These are phyloP conservation scores for Sardina pilchardus DNA, from an alignment of 2,113 vertebrate species.

Conservation along the genomic window DNA sequence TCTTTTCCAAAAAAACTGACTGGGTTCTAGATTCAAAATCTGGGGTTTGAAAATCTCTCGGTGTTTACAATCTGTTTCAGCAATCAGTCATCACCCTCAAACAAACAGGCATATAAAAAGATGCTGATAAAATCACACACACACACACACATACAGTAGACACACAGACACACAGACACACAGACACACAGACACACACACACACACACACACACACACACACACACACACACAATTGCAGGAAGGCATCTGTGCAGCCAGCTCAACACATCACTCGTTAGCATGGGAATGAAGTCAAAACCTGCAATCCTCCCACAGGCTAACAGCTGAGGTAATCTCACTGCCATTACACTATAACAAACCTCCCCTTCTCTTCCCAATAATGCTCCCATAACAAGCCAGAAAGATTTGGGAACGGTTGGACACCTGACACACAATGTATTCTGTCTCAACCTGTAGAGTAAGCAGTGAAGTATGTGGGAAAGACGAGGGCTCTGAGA, in stretches of 20 bases:
- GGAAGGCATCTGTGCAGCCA: not conserved
- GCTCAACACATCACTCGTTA: not conserved
- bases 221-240: not conserved
- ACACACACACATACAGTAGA: not conserved
- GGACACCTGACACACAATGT: not conserved
- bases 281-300: constrained; percentile 2
- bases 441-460: not conserved
- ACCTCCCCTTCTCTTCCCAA: not conserved
- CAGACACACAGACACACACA: constrained; percentile 2
- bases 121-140: not conserved
- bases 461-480: not conserved
- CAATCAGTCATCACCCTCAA: not conserved
- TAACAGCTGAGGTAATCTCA: not conserved
- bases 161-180: not conserved
- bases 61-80: not conserved
- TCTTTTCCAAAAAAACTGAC: not conserved
- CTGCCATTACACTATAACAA: not conserved
- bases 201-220: not conserved
- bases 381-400: not conserved
- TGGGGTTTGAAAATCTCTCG: not conserved
- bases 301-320: not conserved
- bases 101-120: not conserved
- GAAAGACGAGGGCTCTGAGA: not conserved
- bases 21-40: not conserved
- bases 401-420: not conserved